A percentile compares a stretch with the other conserved stretches of the same genome.
Evolutionary conservation across 2,797 vertebrate species (phyloP).

Genomic region (Champsocephalus esox): DNA sequence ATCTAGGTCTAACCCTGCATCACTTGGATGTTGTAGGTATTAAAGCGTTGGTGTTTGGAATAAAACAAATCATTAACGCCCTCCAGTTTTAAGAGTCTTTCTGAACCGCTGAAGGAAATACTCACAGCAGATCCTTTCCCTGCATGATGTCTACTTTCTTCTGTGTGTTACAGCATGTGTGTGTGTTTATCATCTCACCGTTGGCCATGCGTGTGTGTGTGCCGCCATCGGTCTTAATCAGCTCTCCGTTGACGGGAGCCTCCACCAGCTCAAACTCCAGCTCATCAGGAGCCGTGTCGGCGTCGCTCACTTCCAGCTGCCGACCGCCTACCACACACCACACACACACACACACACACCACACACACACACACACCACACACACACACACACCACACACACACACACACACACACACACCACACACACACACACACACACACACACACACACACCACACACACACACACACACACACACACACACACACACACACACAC

Average conservation of each 20-base stretch:
- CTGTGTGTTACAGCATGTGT: not conserved
- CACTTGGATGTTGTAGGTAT: no score
- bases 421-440: no score
- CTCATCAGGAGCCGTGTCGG: slow-evolving; percentile 87
- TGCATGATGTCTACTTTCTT: not conserved
- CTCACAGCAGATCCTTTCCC: not conserved
- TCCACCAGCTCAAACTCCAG: slow-evolving; percentile 93
- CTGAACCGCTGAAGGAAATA: not conserved
- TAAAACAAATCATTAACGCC: no score
- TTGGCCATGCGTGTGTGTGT: slow-evolving; percentile 56
- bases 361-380: no score
- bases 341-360: no score
- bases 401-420: no score
- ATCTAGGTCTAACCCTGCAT: no score
- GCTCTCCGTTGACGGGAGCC: slow-evolving; percentile 86
- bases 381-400: no score
- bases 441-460: no score
- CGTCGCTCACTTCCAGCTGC: slow-evolving; percentile 87
- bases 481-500: not conserved
- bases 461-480: no score
- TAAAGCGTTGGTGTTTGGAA: no score
- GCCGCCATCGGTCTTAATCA: slow-evolving; percentile 80
- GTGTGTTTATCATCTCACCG: slow-evolving; percentile 56
- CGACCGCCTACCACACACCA: slow-evolving; percentile 84
- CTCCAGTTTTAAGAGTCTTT: not conserved